Evolutionary conservation across 2,113 vertebrate genomes (phyloP).

Genomic region (Athene cunicularia): DNA sequence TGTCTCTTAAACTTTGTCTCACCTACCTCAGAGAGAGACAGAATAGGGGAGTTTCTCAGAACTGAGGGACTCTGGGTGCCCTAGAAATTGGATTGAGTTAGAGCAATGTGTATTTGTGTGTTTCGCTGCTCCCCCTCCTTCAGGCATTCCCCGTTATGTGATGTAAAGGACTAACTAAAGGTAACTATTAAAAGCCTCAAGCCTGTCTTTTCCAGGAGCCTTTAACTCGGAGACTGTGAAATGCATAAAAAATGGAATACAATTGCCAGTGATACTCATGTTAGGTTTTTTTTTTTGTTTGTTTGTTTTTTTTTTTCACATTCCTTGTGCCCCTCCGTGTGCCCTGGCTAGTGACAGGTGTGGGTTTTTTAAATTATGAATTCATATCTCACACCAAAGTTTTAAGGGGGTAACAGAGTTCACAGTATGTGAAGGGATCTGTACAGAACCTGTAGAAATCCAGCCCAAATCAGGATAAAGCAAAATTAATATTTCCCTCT

Average conservation of each 20-base stretch:
- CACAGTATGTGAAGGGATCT: neutral
- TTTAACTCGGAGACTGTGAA: neutral
- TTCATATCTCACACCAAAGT: neutral
- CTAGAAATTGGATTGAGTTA: neutral
- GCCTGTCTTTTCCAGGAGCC: neutral
- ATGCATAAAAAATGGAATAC: neutral
- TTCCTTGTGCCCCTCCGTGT: neutral
- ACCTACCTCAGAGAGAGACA: neutral
- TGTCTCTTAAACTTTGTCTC: neutral
- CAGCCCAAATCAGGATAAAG: neutral
- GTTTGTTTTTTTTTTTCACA: neutral
- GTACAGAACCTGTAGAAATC: neutral
- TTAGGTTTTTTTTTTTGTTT: too few relatives aligned
- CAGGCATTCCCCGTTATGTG: accelerated
- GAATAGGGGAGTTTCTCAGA: neutral
- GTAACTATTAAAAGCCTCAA: neutral
- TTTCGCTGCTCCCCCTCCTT: neutral
- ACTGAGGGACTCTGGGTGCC: neutral
- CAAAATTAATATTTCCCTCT: neutral
- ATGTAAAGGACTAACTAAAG: neutral
- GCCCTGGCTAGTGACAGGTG: neutral
- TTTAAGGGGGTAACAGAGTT: neutral
- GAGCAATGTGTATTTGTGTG: accelerated
- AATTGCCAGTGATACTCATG: neutral
- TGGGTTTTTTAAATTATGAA: neutral